Evolutionary conservation across 2,888 invertebrate species (phyloP), one percentile per base, ranked within the genome.

Genomic region (Drosophila mercatorum): DNA sequence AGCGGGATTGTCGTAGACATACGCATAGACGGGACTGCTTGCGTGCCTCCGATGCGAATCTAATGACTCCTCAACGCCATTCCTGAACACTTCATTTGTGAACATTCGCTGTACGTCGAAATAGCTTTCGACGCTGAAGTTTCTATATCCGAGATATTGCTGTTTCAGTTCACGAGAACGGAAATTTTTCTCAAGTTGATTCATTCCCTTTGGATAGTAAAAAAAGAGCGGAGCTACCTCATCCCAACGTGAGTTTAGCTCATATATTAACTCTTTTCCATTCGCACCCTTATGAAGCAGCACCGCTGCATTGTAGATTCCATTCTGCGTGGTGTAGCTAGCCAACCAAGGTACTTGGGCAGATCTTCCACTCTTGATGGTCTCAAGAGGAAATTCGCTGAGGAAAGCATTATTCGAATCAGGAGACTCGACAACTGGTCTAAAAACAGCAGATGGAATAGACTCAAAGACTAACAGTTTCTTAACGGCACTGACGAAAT

Each of bases 321-420:
- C 58, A 38, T 38, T 58, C 14, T 58, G 47, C 3, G 59, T 12
- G n/a, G 59, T 49, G 59, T 59, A 47, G 38, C 36, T 95, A 95
- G 22, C 95, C 91, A 93, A 94, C 11, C 84, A 82, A 40, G 89
- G 88, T 2, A 59, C 47, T 14, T 59, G 59, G 12, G 47, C 59
- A 40, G 4, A 28, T 2, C 47, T 14, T 4, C 59, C 38, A 28
- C 40, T 59, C 3, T 1, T 31, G 8, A 59, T 26, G 2, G n/a
- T 59, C 3, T 59, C 59, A 1, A 47, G 1, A 3, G 59, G 47
- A 1, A 7, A n/a, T 11, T 47, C 12, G 17, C 17, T 17, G 12
- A 47, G 12, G 47, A 47, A 47, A 3, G 47, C 17, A 7, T 47
- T 38, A 2, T 26, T 4, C 5, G 17, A 5, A 5, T 58, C 46